Evolutionary conservation across 2,113 vertebrate genomes (phyloP), one percentile per base, ranked within the genome.

Genomic region (Sylvilagus bachmani): DNA sequence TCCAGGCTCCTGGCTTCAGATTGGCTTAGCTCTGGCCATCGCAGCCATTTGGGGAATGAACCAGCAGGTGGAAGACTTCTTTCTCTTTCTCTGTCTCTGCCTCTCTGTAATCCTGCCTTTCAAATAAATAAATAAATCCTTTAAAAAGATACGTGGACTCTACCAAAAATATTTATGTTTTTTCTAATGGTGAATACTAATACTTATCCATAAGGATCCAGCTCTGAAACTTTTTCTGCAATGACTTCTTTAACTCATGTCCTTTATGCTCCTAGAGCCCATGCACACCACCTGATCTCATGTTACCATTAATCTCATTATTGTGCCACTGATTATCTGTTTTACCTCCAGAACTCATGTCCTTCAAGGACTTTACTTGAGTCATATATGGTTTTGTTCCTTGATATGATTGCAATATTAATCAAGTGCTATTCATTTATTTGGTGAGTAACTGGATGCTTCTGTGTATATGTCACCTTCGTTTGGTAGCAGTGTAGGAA

Each of bases 201-300:
- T 44, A 24, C 31, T 81, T 81, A 67, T 14, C 12, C 6, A 62
- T 49, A 36, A 75, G 21, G 5, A 5, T 6, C 24, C 33, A 85
- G 7, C 49, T 77, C 11, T 75, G 61, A 55, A 64, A 53, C 62
- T 19, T 22, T 53, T 16, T 81, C 5, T 85, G 24, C 33, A 49
- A 14, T 6, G 12, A 1, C 55, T 93, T 73, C 31, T 75, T 33
- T 62, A 62, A 17, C 10, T 87, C 16, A 51, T 13, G 1, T 67
- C 4, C 10, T 4, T 24, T 38, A 10, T 24, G 36, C 9, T 66
- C 31, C 12, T n/a, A 1, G 9, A 71, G 0, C 1, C 44, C 36
- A 9, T 61, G 22, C 10, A 74, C 0, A 12, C 9, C 6, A 1
- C 17, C 2, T 33, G 66, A 10, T 9, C 5, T 58, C 67, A 17